Base-by-base conservation (phyloP, 2,797 vertebrate genomes). In the Acestrorhynchus altus region DNA sequence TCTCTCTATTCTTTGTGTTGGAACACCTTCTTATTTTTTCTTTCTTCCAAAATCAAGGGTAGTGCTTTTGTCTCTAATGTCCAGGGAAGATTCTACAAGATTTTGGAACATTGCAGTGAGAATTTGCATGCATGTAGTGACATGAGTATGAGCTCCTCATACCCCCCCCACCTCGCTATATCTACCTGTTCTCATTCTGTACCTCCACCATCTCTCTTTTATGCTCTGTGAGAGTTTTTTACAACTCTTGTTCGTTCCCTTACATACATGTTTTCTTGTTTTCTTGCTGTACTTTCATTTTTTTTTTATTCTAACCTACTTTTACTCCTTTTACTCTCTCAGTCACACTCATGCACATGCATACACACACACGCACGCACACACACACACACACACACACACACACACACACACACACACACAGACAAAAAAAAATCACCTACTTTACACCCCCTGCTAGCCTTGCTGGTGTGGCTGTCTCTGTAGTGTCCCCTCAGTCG, bases 261-360 rank as follows among this genome's bases (percentile, higher is more conserved):
- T 66, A 22, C 42, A 63, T 16, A 66, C 42, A 6, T 3, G 8
- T 67, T 47, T 8, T 16, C 46, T 49, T 67, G 44, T 51, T 31
- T n/a, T 56, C 39, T 40, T 12, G n/a, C 28, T 71, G 59, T 44
- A 24, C 54, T 59, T 1, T 24, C 35, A n/a, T 1, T 59, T 54
- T 39, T 64, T 71, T 56, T 56, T 39, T 31, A 63, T 42, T 49
- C 59, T 70, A 77, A 49, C 28, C 44, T 54, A 60, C 24, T 70
- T 70, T 31, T 28, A 8, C 20, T 9, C 6, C 49, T 81, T 22
- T 16, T 31, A 47, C 52, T 39, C 20, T 11, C 40, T 13, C 49
- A 18, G 49, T 8, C 61, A 28, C 66, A 18, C 13, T 47, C 22
- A n/a, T n/a, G n/a, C n/a, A n/a, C n/a, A n/a, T n/a, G n/a, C n/a